These are phyloP conservation scores for Drosophila murphyi DNA, from an alignment of 1,140 invertebrate genomes.

Conservation along the genomic window DNA sequence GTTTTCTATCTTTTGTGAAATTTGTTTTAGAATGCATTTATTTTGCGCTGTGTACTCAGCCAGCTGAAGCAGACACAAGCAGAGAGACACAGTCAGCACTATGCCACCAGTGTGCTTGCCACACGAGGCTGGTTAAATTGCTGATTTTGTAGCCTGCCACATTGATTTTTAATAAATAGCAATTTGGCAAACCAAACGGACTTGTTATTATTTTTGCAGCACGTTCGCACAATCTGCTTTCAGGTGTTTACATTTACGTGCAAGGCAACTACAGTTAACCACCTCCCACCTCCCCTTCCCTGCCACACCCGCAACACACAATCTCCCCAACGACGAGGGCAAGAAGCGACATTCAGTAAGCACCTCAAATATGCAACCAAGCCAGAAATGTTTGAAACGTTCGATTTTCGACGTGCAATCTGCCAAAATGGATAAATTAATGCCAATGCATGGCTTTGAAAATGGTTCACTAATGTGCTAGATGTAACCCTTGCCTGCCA, in stretches of 20 bases:
- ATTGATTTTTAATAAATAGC: conserved; percentile 82
- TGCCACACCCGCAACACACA: neutral
- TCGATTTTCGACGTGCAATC: neutral
- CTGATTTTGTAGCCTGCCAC: conserved; percentile 68
- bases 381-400: conserved; percentile 11
- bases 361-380: conserved; percentile 71
- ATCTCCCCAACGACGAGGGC: neutral
- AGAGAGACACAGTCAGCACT: conserved; percentile 1
- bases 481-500: conserved; percentile 8
- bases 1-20: neutral
- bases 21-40: neutral
- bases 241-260: conserved; percentile 47
- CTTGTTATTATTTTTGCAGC: conserved; percentile 71
- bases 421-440: conserved; percentile 37
- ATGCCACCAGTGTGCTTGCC: conserved; percentile 2
- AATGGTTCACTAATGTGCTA: conserved; percentile 37
- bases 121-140: conserved; percentile 72
- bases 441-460: conserved; percentile 14
- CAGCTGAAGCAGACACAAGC: neutral
- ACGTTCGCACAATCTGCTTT: conserved; percentile 49
- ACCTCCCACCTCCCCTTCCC: neutral
- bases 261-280: conserved; percentile 13
- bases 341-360: conserved; percentile 20
- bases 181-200: conserved; percentile 69
- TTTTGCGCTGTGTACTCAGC: conserved; percentile 11